These are phyloP conservation scores for Drymonia ruficornis DNA, from an alignment of 2,888 invertebrate species.

Conservation along the genomic window DNA sequence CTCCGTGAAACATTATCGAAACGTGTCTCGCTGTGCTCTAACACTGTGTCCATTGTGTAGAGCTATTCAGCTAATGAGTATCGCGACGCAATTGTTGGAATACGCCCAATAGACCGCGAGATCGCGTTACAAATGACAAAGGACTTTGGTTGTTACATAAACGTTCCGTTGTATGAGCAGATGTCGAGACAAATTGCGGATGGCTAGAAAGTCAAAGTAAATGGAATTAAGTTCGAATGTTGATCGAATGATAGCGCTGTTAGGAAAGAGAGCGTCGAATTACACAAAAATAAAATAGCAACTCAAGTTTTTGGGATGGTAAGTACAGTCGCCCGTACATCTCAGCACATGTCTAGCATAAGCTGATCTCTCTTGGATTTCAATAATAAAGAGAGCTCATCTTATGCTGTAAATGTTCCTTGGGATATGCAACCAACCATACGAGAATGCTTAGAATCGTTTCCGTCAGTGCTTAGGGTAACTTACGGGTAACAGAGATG, in stretches of 20 bases:
- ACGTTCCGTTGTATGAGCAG: background rate
- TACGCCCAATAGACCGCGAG: slow-evolving; percentile 5
- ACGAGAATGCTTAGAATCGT: no score
- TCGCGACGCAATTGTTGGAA: background rate
- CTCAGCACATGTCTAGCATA: no score
- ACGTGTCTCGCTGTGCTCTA: background rate
- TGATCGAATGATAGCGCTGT: background rate
- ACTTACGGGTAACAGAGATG: no score
- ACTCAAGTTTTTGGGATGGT: no score
- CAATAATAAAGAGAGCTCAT: no score
- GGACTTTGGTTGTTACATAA: background rate
- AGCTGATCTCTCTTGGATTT: no score
- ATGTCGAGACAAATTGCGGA: background rate
- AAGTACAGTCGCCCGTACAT: no score
- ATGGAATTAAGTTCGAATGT: background rate
- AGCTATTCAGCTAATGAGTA: background rate
- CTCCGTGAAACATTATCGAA: no score
- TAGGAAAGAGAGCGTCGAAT: background rate
- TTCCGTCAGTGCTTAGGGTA: no score
- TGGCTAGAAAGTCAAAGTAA: background rate
- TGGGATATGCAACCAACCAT: no score
- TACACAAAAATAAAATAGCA: background rate
- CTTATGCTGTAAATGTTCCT: no score
- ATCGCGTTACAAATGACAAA: background rate
- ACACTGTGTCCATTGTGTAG: background rate